Evolutionary conservation across 2,888 invertebrate species (phyloP).

Genomic region (Pachymerium ferrugineum): DNA sequence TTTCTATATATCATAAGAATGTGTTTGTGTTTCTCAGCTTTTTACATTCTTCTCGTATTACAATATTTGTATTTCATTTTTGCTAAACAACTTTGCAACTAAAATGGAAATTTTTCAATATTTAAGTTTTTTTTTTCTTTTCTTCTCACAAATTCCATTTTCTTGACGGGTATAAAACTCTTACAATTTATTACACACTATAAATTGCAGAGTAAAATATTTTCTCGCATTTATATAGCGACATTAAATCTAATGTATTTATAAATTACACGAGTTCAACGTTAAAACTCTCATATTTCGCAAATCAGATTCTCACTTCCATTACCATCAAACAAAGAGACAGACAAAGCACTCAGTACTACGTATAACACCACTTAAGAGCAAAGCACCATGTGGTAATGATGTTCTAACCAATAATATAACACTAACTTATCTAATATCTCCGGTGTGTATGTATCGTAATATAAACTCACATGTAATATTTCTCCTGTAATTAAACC

Average conservation of each 20-base stretch:
- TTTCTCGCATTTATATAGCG: conserved; percentile 23
- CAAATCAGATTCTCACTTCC: conserved; percentile 12
- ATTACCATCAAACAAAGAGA: conserved; percentile 11
- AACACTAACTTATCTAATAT: conserved; percentile 22
- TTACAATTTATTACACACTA: neutral
- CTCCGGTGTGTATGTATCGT: too few relatives aligned
- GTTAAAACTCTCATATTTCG: conserved; percentile 13
- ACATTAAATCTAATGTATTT: conserved; percentile 24
- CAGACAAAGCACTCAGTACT: neutral
- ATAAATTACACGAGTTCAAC: neutral
- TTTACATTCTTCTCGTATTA: neutral
- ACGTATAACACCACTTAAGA: conserved; percentile 20
- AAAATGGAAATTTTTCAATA: neutral
- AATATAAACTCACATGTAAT: neutral
- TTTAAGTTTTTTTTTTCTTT: too few relatives aligned
- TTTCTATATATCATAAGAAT: conserved; percentile 6
- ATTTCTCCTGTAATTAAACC: conserved; percentile 4
- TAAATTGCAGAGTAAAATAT: conserved; percentile 4
- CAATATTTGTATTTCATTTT: neutral
- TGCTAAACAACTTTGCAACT: neutral
- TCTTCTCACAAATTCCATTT: neutral
- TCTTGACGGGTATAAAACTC: neutral
- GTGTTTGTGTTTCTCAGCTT: neutral
- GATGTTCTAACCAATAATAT: neutral
- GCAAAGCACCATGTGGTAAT: conserved; percentile 1